Conservation (phyloP, 2,113 vertebrate species). For the Neodontobutis hainanensis region DNA sequence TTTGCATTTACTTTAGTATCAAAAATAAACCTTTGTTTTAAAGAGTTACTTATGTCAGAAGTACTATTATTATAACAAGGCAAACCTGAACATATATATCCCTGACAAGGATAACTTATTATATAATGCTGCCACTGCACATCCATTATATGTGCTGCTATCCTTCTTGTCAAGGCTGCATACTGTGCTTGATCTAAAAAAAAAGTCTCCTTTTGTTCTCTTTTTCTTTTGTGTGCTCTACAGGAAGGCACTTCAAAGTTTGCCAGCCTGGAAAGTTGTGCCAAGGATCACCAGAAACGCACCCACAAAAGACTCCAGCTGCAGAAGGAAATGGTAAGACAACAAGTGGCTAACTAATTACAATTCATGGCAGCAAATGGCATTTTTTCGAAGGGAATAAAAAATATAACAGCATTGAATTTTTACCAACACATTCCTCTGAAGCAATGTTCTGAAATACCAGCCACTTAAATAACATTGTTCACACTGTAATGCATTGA, state of each 20-base stretch:
- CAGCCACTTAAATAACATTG: constrained; percentile 23
- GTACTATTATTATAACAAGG: too few relatives aligned
- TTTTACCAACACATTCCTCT: constrained; percentile 23
- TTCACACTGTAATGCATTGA: constrained; percentile 7
- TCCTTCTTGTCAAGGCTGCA: background rate
- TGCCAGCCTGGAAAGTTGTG: constrained; percentile 89
- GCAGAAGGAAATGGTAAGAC: constrained; percentile 90
- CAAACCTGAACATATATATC: background rate
- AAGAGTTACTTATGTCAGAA: too few relatives aligned
- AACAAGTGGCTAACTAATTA: background rate
- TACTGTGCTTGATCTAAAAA: constrained; percentile 5
- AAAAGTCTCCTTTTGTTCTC: constrained; percentile 9
- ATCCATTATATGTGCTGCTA: background rate
- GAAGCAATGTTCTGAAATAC: constrained; percentile 28
- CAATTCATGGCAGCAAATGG: background rate
- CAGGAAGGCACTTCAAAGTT: constrained; percentile 98
- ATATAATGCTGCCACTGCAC: background rate
- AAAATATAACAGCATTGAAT: constrained; percentile 2
- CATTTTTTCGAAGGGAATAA: constrained; percentile 8
- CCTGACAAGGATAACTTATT: background rate
- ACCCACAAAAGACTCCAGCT: constrained; percentile 89
- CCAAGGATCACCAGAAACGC: constrained; percentile 94
- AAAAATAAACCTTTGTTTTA: background rate
- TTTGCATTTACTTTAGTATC: background rate
- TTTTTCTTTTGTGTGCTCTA: constrained; percentile 18